These are phyloP conservation scores for Enteromius viviparus DNA, from an alignment of 2,797 vertebrate species.

Conservation along the genomic window DNA sequence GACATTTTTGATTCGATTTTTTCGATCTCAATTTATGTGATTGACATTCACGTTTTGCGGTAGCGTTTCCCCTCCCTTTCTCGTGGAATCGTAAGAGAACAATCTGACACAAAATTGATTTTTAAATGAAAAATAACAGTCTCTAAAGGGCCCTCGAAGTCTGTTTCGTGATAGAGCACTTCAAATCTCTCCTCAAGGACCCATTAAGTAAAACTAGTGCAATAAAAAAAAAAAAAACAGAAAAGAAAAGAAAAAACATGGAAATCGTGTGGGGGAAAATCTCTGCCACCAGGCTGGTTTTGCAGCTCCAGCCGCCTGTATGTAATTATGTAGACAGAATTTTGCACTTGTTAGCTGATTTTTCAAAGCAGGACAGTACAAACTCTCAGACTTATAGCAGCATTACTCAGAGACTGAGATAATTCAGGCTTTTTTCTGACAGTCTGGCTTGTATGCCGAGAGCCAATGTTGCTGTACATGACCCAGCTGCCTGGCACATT, in stretches of 20 bases:
- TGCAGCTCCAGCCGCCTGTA: background rate
- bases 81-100: background rate
- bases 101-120: background rate
- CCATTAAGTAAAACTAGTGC: background rate
- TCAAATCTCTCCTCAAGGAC: background rate
- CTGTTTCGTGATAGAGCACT: background rate
- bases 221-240: background rate
- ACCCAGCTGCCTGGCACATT: conserved; percentile 45
- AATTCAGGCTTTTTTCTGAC: conserved; percentile 6
- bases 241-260: background rate
- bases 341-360: conserved; percentile 1
- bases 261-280: background rate
- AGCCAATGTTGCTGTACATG: conserved; percentile 17
- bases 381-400: background rate
- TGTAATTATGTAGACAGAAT: background rate
- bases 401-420: conserved; percentile 9
- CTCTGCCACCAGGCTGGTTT: background rate
- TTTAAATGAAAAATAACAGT: background rate
- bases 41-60: background rate
- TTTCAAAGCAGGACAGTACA: conserved; percentile 23
- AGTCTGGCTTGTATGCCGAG: conserved; percentile 3
- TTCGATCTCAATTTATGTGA: too few species aligned
- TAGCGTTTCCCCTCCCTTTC: background rate
- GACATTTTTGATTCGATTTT: background rate
- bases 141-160: background rate